Evolutionary conservation across 1,140 invertebrate genomes (phyloP), one percentile per base, ranked within the genome.

Genomic region (Tetramorium simillimum): DNA sequence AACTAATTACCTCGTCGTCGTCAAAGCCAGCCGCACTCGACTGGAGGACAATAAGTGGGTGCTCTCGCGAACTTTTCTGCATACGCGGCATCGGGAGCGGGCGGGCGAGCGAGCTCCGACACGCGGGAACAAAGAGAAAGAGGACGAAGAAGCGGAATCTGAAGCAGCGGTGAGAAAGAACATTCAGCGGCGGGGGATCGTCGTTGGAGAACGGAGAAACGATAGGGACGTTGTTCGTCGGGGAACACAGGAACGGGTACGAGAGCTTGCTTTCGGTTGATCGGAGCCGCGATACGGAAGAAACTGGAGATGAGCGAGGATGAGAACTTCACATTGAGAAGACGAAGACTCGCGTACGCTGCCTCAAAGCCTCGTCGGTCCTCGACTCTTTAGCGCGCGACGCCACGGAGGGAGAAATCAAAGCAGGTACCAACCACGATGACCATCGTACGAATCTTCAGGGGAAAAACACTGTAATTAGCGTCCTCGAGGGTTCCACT

Each of bases 1-100:
- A 92, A 92, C 90, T 94, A 94, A 94, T 94, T 93, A 94, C 92
- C 90, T 82, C 84, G 84, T 92, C 89, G 91, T 91, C 91, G 85
- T 93, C 93, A 93, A 93, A 93, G 93, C 86, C 86, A 93, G 93
- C 84, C 86, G 80, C 62, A 90, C 92, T 93, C 90, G 88, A 92
- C 92, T 86, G 82, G 75, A 73, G 76, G 76, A 93, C 90, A 93
- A 93, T 92, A 91, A 93, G 92, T 92, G 89, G 91, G 75, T 89
- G 93, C 93, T 93, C 92, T 89, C 72, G 86, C 82, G 63, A 92
- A 92, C 90, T 92, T 92, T 93, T 93, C 90, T 93, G 92, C 93
- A 93, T 92, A 93, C 92, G 91, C 88, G 90, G 88, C 90, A 92
- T 92, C 89, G 90, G 86, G 76, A 88, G 85, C 91, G 76, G 88